A percentile compares a stretch with the other conserved stretches of the same genome.
Evolutionary conservation across 2,797 vertebrate species (phyloP).

Genomic region (Kryptopterus vitreolus): DNA sequence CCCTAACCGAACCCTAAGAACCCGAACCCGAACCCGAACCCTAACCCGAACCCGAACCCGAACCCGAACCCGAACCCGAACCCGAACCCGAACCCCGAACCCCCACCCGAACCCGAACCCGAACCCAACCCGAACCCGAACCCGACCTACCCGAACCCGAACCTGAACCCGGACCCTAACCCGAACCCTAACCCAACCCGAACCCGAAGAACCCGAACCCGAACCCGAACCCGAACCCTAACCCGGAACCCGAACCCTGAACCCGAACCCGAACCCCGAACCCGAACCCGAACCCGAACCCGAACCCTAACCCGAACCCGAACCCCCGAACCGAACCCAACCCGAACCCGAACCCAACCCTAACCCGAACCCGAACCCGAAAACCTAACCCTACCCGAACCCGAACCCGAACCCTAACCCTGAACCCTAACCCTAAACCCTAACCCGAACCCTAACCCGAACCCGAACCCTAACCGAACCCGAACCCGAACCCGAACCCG

Average conservation of each 20-base stretch:
- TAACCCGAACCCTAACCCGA: slow-evolving; percentile 27
- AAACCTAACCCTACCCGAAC: not conserved
- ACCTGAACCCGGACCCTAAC: slow-evolving; percentile 30
- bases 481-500: slow-evolving; percentile 15
- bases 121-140: slow-evolving; percentile 34
- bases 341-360: too few species aligned
- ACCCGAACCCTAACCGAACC: not conserved
- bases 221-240: slow-evolving; percentile 26
- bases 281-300: slow-evolving; percentile 31
- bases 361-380: slow-evolving; percentile 3
- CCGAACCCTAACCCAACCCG: slow-evolving; percentile 14
- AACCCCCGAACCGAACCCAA: not conserved
- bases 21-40: too few species aligned
- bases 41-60: too few species aligned
- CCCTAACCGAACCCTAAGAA: too few species aligned
- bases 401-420: slow-evolving; percentile 21
- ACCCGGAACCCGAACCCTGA: slow-evolving; percentile 36
- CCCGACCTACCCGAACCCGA: slow-evolving; percentile 36
- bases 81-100: slow-evolving; percentile 24
- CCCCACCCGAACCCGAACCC: slow-evolving; percentile 31
- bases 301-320: not conserved
- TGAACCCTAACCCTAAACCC: slow-evolving; percentile 37
- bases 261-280: slow-evolving; percentile 28
- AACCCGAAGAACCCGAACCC: slow-evolving; percentile 24
- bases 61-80: slow-evolving; percentile 21